Evolutionary conservation across 2,888 invertebrate species (phyloP).

Genomic region (Autographa pulchrina): DNA sequence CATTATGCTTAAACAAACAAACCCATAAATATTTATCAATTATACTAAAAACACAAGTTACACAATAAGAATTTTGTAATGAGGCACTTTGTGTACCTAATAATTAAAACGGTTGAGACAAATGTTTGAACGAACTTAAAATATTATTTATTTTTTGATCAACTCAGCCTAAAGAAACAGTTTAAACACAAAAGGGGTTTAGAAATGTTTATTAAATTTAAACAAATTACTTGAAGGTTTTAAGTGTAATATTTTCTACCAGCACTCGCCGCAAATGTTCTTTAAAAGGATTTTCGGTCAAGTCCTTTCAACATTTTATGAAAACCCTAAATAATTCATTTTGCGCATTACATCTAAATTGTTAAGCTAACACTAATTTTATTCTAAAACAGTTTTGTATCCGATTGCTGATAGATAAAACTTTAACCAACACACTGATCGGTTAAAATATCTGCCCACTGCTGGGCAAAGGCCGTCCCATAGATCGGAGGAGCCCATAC

Average conservation of each 20-base stretch:
- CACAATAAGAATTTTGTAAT: neutral
- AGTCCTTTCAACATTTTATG: neutral
- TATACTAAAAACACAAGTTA: neutral
- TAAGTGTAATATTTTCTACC: neutral
- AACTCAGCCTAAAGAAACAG: neutral
- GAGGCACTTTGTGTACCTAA: neutral
- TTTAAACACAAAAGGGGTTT: neutral
- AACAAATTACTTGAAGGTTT: neutral
- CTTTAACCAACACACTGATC: too few relatives aligned
- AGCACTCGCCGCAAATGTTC: neutral
- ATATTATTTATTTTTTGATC: slow-evolving; percentile 2
- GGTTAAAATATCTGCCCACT: too few relatives aligned
- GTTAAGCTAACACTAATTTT: too few relatives aligned
- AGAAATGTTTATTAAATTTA: neutral
- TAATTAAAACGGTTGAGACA: neutral
- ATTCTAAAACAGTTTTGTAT: too few relatives aligned
- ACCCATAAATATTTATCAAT: neutral
- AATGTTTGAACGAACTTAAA: neutral
- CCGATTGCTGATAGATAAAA: too few relatives aligned
- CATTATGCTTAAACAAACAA: too few relatives aligned
- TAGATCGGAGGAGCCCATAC: too few relatives aligned
- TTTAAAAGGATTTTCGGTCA: neutral
- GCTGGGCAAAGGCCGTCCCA: neutral
- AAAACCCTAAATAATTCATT: too few relatives aligned
- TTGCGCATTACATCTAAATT: too few relatives aligned